Conservation (phyloP, 2,797 vertebrate genomes). For the Anolis apletophallus region DNA sequence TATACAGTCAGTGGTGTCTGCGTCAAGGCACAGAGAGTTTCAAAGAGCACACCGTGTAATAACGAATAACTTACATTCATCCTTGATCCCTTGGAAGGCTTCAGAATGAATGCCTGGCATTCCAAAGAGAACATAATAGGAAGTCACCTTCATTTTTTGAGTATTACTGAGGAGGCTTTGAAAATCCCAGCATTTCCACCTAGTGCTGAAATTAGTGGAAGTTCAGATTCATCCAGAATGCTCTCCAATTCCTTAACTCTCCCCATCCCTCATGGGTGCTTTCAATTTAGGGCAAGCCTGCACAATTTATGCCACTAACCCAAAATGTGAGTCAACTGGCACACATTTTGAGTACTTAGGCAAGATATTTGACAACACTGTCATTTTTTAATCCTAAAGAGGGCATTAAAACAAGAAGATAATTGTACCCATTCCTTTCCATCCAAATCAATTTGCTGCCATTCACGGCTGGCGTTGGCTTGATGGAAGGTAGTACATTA, state of each 20-base stretch:
- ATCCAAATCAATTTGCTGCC: neutral
- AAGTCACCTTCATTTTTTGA: neutral
- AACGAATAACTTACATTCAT: constrained; percentile 43
- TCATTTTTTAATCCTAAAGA: neutral
- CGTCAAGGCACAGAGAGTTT: constrained; percentile 12
- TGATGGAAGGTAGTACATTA: neutral
- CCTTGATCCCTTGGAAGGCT: constrained; percentile 37
- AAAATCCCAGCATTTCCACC: neutral
- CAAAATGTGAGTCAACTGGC: neutral
- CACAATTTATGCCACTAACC: neutral
- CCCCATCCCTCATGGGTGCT: neutral
- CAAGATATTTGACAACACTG: neutral
- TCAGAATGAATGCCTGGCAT: constrained; percentile 13
- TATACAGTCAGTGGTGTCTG: constrained; percentile 49
- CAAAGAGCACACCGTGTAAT: constrained; percentile 56
- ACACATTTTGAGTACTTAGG: neutral
- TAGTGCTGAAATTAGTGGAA: neutral
- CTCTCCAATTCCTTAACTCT: neutral
- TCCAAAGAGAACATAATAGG: neutral
- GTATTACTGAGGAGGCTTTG: neutral
- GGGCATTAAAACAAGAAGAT: neutral
- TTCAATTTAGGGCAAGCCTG: neutral
- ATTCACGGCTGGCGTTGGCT: neutral
- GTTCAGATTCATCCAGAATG: neutral
- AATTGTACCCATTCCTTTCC: neutral